Evolutionary conservation across 1,140 invertebrate species (phyloP).

Genomic region (Pseudomyrmex gracilis): DNA sequence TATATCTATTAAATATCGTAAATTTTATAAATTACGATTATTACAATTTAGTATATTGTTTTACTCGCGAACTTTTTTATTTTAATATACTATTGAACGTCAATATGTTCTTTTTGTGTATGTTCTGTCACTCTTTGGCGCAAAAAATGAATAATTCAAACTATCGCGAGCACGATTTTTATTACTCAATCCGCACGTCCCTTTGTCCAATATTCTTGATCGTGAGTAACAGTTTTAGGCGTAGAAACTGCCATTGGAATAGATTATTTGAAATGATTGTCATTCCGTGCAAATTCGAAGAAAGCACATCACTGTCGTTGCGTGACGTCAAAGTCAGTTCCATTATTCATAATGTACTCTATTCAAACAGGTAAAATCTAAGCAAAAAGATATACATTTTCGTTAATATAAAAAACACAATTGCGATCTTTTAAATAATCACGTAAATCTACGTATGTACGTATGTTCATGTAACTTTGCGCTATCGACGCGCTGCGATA

Average conservation of each 20-base stretch:
- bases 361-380: background rate
- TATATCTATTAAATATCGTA: background rate
- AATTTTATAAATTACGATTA: background rate
- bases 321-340: background rate
- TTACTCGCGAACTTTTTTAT: background rate
- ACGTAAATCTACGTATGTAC: background rate
- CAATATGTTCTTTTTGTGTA: background rate
- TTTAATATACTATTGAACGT: background rate
- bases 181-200: background rate
- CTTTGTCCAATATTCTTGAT: background rate
- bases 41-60: background rate
- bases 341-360: background rate
- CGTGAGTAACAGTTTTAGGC: background rate
- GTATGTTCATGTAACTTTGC: too few relatives aligned
- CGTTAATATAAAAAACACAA: background rate
- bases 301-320: background rate
- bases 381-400: background rate
- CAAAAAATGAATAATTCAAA: background rate
- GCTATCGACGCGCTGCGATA: background rate
- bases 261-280: background rate
- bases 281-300: conserved; percentile 6
- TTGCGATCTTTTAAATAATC: conserved; percentile 5
- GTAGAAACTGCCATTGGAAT: background rate
- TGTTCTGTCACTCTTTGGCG: background rate
- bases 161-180: background rate